phyloP scores from a whole-genome alignment of 2,797 vertebrate species.

The Lepilemur ruficaudatus region DNA sequence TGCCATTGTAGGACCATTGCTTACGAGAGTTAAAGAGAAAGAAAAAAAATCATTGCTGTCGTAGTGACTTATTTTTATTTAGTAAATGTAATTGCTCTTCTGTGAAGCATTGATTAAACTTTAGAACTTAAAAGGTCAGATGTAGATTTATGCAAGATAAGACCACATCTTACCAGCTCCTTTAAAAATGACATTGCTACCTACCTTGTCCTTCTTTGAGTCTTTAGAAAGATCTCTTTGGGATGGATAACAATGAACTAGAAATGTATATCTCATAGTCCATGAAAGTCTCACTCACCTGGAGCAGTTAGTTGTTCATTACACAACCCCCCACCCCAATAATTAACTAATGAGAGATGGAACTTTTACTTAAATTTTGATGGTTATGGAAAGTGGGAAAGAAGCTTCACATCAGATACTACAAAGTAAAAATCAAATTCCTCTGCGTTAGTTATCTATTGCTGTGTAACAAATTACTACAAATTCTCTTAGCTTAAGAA shows the following conservation, averaged over 20 bases:
- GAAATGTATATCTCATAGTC: neutral
- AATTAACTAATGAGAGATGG: neutral
- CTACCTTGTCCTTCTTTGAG: neutral
- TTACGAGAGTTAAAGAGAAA: neutral
- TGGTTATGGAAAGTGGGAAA: neutral
- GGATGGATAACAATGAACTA: neutral
- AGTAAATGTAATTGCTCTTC: conserved; percentile 2
- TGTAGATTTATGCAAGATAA: conserved; percentile 55
- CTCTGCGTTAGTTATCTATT: neutral
- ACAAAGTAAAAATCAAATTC: neutral
- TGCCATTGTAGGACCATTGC: neutral
- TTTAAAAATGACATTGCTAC: conserved; percentile 22
- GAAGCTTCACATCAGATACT: neutral
- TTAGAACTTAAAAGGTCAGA: conserved; percentile 57
- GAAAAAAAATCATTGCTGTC: neutral
- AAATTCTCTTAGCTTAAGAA: neutral
- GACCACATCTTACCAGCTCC: neutral
- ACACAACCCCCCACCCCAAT: neutral
- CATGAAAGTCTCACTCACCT: neutral
- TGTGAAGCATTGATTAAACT: conserved; percentile 52
- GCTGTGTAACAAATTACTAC: neutral
- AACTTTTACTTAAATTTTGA: conserved; percentile 28
- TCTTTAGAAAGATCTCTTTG: conserved; percentile 8
- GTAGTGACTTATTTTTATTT: conserved; percentile 46
- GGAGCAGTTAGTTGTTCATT: neutral